phyloP scores from a whole-genome alignment of 2,797 vertebrate species.

The Prunella strophiata region DNA sequence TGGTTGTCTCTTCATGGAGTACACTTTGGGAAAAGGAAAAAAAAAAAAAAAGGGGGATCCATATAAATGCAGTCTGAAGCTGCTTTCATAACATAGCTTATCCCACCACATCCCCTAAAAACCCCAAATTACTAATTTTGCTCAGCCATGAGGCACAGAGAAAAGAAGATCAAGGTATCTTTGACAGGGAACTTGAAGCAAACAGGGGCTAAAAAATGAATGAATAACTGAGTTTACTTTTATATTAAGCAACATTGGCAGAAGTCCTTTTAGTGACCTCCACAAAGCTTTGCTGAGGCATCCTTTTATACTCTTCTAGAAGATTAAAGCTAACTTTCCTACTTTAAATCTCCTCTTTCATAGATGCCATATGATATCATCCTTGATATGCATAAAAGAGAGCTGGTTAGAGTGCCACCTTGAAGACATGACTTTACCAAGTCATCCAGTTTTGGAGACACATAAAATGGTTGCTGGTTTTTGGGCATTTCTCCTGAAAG shows the following conservation, averaged over 20 bases:
- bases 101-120: neutral
- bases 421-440: constrained; percentile 22
- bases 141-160: neutral
- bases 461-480: constrained; percentile 1
- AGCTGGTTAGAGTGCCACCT: constrained; percentile 2
- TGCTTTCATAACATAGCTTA: neutral
- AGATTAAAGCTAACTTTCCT: constrained; percentile 6
- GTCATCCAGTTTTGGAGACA: neutral
- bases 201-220: neutral
- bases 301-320: neutral
- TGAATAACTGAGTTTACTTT: neutral
- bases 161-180: neutral
- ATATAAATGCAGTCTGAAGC: neutral
- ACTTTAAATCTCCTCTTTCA: constrained; percentile 33
- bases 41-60: neutral
- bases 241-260: neutral
- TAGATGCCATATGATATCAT: constrained; percentile 11
- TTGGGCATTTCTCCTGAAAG: constrained; percentile 9
- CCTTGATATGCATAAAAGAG: neutral
- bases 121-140: neutral
- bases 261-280: constrained; percentile 7
- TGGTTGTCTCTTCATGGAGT: neutral
- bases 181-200: neutral
- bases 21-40: neutral
- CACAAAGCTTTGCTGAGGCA: neutral